These are phyloP conservation scores for Lycaena phlaeas DNA, from an alignment of 2,888 invertebrate genomes.

Conservation along the genomic window DNA sequence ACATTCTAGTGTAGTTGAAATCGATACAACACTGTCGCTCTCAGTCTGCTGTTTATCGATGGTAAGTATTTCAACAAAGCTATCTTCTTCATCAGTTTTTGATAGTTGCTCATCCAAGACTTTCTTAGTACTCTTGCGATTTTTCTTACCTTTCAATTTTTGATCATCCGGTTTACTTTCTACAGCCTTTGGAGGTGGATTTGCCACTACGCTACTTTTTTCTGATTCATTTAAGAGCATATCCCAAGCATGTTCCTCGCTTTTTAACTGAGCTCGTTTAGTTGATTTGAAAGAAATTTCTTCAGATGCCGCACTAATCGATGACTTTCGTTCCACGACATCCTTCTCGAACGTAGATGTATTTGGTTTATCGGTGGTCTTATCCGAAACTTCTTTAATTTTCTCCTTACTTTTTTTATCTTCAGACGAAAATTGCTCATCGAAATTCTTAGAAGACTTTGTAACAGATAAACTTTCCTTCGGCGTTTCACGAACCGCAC, in stretches of 20 bases:
- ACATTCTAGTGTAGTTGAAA: constrained; percentile 50
- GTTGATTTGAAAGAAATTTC: neutral
- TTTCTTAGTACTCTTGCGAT: constrained; percentile 41
- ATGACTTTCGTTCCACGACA: neutral
- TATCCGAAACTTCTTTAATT: constrained; percentile 1
- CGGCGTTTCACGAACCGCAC: constrained; percentile 11
- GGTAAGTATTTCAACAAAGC: constrained; percentile 62
- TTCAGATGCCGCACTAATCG: neutral
- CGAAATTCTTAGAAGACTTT: constrained; percentile 2
- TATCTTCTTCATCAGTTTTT: constrained; percentile 54
- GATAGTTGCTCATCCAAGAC: constrained; percentile 39
- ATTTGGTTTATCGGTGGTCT: constrained; percentile 8
- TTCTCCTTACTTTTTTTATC: constrained; percentile 3
- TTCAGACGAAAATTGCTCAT: neutral
- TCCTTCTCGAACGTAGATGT: neutral
- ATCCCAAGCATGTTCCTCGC: constrained; percentile 63
- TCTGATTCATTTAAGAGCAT: constrained; percentile 49
- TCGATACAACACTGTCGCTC: constrained; percentile 53
- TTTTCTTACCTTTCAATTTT: constrained; percentile 47
- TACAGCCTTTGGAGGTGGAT: constrained; percentile 22
- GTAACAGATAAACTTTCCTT: neutral
- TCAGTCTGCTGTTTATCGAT: constrained; percentile 48
- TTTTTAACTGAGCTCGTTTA: constrained; percentile 30
- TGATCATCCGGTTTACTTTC: constrained; percentile 34
- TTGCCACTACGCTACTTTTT: constrained; percentile 27